Base-by-base conservation (phyloP, 2,888 invertebrate species). In the Nymphalis c-album region DNA sequence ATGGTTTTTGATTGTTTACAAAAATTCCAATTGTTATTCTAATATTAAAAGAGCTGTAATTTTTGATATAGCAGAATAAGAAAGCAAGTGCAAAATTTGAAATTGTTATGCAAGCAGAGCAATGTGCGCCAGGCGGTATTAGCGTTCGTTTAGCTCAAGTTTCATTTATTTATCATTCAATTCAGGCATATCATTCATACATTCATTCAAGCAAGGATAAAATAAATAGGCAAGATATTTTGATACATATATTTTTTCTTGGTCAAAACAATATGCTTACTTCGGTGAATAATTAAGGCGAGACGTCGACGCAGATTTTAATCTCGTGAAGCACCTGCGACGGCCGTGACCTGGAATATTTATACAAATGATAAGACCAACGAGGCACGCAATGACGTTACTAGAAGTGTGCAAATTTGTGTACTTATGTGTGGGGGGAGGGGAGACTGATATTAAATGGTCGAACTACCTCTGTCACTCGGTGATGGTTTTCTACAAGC, bases 301-400 rank as follows among this genome's bases (percentile, higher is more conserved):
- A 0, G 95, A 95, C 0, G 95, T 95, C 0, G 95, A 95, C 0
- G 95, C 95, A 0, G 94, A 95, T 84, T 95, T 95, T 84, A 95
- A 92, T 76, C 95, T 93, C 0, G 95, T 95, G 78, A 95, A 95
- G 71, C 95, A 89, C 70, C 95, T 94, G 70, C 95, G 94, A 17
- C 95, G 90, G 40, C 94, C 94, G 67, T 93, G 91, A 17, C 94
- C 94, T 81, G 86, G 7, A 78, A 80, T 47, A 62, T 51, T 16
- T 17, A 20, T 48, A 60, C 60, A 53, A 60, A 51, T 2, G 18
- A n/a, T 35, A 64, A 13, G n/a, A 60, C 7, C 4, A 5, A 51
- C 16, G 7, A 51, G 8, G n/a, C 47, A 47, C n/a, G n/a, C 4
- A 10, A 40, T 40, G 40, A 7, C 40, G 40, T 13, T 40, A 40